Percentiles rank a stretch among this genome's conserved stretches.
phyloP scores from a whole-genome alignment of 2,888 invertebrate genomes.

The Orgyia antiqua region DNA sequence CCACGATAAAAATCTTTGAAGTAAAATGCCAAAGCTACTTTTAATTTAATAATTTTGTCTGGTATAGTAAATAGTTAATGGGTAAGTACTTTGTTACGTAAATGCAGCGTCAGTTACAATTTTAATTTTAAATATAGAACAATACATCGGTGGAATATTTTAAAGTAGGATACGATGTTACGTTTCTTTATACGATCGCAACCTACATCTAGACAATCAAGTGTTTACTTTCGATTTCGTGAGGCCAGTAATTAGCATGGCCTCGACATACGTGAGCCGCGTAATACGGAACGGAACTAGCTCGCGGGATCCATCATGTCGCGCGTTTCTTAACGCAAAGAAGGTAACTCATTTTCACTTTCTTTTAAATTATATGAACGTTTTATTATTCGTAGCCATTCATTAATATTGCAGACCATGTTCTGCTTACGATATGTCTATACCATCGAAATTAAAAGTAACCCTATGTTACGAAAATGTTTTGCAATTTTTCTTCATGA shows the following conservation, averaged over 20 bases:
- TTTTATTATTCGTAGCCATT: slow-evolving; percentile 46
- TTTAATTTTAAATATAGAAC: too few species aligned
- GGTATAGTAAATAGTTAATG: too few species aligned
- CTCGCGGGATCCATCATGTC: slow-evolving; percentile 36
- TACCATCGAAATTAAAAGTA: slow-evolving; percentile 30
- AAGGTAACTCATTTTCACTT: slow-evolving; percentile 63
- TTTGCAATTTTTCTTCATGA: slow-evolving; percentile 16
- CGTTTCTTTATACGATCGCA: slow-evolving; percentile 48
- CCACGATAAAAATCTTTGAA: too few species aligned
- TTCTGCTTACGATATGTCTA: slow-evolving; percentile 34
- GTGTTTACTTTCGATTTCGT: slow-evolving; percentile 71
- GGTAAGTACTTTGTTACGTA: too few species aligned
- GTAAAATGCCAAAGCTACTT: too few species aligned
- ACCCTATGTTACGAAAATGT: slow-evolving; percentile 19
- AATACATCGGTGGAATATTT: slow-evolving; percentile 11
- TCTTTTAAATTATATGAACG: slow-evolving; percentile 63
- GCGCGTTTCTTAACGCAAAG: slow-evolving; percentile 24
- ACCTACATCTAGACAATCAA: slow-evolving; percentile 51
- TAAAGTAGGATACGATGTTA: slow-evolving; percentile 37
- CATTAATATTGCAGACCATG: slow-evolving; percentile 48
- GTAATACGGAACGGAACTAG: slow-evolving; percentile 66
- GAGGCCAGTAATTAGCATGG: slow-evolving; percentile 71
- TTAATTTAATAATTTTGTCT: too few species aligned
- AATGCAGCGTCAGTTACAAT: too few species aligned
- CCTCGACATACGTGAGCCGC: slow-evolving; percentile 63